phyloP scores from a whole-genome alignment of 2,113 vertebrate species.

The Vidua macroura region DNA sequence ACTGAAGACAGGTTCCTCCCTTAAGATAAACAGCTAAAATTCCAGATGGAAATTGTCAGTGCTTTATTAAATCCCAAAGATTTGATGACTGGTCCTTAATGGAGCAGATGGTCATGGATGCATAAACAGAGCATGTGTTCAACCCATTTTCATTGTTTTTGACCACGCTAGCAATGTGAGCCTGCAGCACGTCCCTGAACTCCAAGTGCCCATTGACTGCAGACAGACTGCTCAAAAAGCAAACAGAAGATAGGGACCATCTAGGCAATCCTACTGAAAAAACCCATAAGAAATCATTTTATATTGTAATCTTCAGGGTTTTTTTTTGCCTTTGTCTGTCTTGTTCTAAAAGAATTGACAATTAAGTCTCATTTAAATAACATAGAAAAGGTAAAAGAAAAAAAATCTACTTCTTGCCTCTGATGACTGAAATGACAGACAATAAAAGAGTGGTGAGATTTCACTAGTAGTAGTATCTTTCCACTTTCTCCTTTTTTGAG shows the following conservation, averaged over 20 bases:
- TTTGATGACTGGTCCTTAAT: neutral
- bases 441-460: neutral
- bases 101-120: slow-evolving; percentile 3
- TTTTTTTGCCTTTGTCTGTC: neutral
- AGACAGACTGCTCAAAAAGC: neutral
- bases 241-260: neutral
- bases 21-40: neutral
- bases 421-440: neutral
- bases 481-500: neutral
- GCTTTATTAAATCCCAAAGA: neutral
- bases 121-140: neutral
- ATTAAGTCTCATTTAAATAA: neutral
- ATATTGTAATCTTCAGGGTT: neutral
- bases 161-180: neutral
- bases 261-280: neutral
- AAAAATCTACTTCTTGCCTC: neutral
- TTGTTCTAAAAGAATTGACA: neutral
- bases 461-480: neutral
- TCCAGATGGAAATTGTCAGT: neutral
- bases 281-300: neutral
- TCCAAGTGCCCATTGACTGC: neutral
- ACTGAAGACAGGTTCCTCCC: neutral
- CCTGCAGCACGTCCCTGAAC: neutral
- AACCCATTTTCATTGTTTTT: neutral
- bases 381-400: neutral